A percentile compares a stretch with the other conserved stretches of the same genome.
These are phyloP conservation scores for Linyphia triangularis DNA, from an alignment of 2,888 invertebrate genomes.

Conservation along the genomic window DNA sequence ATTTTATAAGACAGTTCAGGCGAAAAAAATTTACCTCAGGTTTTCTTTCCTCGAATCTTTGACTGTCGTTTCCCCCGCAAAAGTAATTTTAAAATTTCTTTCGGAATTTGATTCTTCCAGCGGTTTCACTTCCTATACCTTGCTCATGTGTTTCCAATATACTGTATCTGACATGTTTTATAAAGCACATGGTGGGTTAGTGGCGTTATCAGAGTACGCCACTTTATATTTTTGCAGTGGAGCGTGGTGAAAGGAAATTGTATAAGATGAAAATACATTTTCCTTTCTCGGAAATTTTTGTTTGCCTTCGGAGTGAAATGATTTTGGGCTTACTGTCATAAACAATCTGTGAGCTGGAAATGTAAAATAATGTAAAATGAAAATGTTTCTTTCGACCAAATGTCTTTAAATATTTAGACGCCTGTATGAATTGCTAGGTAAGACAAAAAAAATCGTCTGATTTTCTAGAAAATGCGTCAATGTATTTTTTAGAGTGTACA, in stretches of 20 bases:
- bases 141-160: background rate
- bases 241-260: background rate
- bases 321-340: background rate
- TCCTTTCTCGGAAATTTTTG: background rate
- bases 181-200: background rate
- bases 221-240: background rate
- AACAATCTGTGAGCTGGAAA: background rate
- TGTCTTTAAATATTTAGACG: background rate
- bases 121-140: background rate
- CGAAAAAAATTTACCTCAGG: slow-evolving; percentile 20
- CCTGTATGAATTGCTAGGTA: too few relatives aligned
- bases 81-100: slow-evolving; percentile 52
- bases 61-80: slow-evolving; percentile 17
- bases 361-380: background rate
- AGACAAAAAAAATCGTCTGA: too few relatives aligned
- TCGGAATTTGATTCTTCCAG: slow-evolving; percentile 46
- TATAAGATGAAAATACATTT: slow-evolving; percentile 3
- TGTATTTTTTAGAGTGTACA: too few relatives aligned
- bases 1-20: slow-evolving; percentile 69
- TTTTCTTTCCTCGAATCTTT: background rate
- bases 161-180: background rate
- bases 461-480: too few relatives aligned
- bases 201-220: background rate
- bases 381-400: background rate
- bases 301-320: background rate